phyloP scores from a whole-genome alignment of 2,888 invertebrate genomes.

The Pseudeuparius sepicola region DNA sequence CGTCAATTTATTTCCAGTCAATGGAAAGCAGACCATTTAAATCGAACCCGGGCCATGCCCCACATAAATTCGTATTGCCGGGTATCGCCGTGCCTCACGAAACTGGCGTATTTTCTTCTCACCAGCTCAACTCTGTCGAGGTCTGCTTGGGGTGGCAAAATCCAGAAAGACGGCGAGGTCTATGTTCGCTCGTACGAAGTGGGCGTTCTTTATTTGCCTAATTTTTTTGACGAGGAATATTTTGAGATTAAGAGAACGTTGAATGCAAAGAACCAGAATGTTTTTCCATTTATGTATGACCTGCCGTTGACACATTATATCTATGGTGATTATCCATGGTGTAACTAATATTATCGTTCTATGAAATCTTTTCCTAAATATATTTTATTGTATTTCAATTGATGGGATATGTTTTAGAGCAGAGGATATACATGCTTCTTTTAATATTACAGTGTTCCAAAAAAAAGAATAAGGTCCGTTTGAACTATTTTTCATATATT shows the following conservation, averaged over 20 bases:
- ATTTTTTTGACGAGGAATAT: conserved; percentile 59
- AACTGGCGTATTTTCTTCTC: conserved; percentile 72
- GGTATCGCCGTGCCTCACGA: conserved; percentile 54
- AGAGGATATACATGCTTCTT: no score
- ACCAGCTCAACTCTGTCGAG: conserved; percentile 95
- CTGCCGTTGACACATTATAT: conserved; percentile 66
- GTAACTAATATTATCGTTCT: conserved; percentile 32
- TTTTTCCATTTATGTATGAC: conserved; percentile 71
- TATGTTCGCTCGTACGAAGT: conserved; percentile 83
- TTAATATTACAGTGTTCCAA: no score
- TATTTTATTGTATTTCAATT: no score
- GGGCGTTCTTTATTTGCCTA: conserved; percentile 81
- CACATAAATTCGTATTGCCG: conserved; percentile 90
- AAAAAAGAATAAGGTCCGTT: no score
- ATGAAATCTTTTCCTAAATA: no score
- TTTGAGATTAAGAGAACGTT: conserved; percentile 31
- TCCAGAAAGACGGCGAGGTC: conserved; percentile 35
- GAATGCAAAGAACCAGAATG: conserved; percentile 28
- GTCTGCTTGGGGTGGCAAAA: conserved; percentile 87
- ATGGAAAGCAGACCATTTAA: conserved; percentile 66
- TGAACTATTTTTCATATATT: no score
- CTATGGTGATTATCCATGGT: conserved; percentile 55
- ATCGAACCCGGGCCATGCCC: conserved; percentile 80
- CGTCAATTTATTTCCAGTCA: conserved; percentile 56
- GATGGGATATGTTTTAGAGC: no score